Evolutionary conservation across 37 sponge, comb jelly and placozoan species (phyloP).

Genomic region (Cladorhizidae sp.): DNA sequence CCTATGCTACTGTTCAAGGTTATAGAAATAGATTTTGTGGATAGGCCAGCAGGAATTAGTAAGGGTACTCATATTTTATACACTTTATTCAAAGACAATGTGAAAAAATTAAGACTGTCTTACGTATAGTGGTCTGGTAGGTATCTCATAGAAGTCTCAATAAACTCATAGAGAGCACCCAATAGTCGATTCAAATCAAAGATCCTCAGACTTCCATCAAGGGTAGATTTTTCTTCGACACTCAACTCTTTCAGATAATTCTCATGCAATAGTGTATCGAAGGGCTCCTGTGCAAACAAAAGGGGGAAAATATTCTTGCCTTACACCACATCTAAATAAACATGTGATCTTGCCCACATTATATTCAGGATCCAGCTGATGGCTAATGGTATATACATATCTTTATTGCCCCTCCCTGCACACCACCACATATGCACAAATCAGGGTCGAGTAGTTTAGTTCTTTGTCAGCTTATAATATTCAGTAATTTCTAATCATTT

Average conservation of each 20-base stretch:
- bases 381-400: too few species aligned
- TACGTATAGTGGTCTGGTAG: not conserved
- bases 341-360: too few species aligned
- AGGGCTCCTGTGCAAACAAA: not conserved
- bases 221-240: not conserved
- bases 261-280: not conserved
- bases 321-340: too few species aligned
- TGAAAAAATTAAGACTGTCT: not conserved
- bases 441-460: too few species aligned
- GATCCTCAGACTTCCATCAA: not conserved
- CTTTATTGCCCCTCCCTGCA: too few species aligned
- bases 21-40: not conserved
- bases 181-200: conserved; percentile 31
- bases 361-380: too few species aligned
- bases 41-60: not conserved
- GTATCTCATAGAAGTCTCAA: conserved; percentile 41
- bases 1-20: too few species aligned
- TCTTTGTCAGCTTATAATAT: too few species aligned
- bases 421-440: too few species aligned
- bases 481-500: too few species aligned
- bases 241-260: not conserved
- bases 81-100: not conserved
- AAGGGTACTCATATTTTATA: not conserved
- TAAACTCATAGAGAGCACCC: conserved; percentile 55
- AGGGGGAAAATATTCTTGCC: too few species aligned